Evolutionary conservation across 2,888 invertebrate species (phyloP).

Genomic region (Drosophila colorata): DNA sequence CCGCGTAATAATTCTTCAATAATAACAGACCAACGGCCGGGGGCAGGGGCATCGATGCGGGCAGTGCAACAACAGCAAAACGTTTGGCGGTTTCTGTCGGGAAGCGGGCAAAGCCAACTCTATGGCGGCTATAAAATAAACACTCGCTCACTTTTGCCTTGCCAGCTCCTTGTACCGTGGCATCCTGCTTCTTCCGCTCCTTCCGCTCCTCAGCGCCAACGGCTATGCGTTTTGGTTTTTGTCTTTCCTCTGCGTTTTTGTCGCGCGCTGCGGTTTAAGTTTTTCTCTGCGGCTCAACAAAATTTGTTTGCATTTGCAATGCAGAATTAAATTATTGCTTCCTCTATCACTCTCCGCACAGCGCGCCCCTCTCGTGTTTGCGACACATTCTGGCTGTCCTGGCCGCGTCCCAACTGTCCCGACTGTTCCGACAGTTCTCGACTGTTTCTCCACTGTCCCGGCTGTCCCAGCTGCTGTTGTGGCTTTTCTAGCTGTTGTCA

Average conservation of each 20-base stretch:
- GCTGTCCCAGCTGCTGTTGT: conserved; percentile 28
- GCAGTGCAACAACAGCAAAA: conserved; percentile 40
- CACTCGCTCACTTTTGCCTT: conserved; percentile 71
- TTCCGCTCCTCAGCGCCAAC: conserved; percentile 12
- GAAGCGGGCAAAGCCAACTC: conserved; percentile 53
- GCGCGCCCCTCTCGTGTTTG: conserved; percentile 25
- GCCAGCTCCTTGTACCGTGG: conserved; percentile 50
- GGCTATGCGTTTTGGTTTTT: conserved; percentile 52
- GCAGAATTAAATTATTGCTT: conserved; percentile 81
- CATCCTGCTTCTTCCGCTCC: conserved; percentile 35
- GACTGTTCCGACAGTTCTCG: conserved; percentile 15
- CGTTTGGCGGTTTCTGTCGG: conserved; percentile 44
- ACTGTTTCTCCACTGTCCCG: conserved; percentile 5
- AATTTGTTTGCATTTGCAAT: conserved; percentile 79
- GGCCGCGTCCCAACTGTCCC: conserved; percentile 31
- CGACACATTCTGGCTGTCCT: conserved; percentile 36
- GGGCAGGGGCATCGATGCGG: not conserved
- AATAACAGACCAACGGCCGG: conserved; percentile 53
- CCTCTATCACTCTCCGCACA: conserved; percentile 53
- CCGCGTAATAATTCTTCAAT: conserved; percentile 77
- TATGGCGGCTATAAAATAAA: conserved; percentile 74
- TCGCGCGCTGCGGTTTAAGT: conserved; percentile 68
- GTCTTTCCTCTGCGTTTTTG: conserved; percentile 58
- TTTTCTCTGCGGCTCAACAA: conserved; percentile 72
- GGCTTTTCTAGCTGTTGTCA: conserved; percentile 38